Percentiles rank a stretch among this genome's conserved stretches.
Conservation (phyloP, 2,888 invertebrate species). For the Eristalinus aeneus region DNA sequence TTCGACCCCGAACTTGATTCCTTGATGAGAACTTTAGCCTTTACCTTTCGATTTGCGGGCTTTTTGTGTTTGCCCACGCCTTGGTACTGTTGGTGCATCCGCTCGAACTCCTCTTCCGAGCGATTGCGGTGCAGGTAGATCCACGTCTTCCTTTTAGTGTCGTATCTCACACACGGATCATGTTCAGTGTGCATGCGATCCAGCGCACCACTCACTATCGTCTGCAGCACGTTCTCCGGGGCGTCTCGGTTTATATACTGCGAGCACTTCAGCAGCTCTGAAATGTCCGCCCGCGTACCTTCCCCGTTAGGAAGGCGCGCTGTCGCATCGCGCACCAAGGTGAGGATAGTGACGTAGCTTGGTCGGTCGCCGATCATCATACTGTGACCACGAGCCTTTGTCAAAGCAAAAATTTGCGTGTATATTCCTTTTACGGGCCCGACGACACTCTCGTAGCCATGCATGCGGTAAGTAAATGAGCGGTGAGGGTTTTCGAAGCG, state of each 20-base stretch:
- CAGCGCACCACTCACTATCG: constrained; percentile 93
- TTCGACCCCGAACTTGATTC: constrained; percentile 15
- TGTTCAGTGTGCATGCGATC: constrained; percentile 93
- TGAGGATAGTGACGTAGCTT: constrained; percentile 93
- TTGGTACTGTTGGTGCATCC: constrained; percentile 86
- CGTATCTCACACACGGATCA: constrained; percentile 96
- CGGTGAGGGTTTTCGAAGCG: constrained; percentile 94
- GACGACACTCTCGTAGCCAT: constrained; percentile 92
- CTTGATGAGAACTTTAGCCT: constrained; percentile 70
- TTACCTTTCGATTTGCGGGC: constrained; percentile 75
- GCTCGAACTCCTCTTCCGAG: constrained; percentile 84
- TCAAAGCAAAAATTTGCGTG: constrained; percentile 83
- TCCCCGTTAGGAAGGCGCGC: constrained; percentile 97
- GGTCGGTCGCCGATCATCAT: constrained; percentile 91
- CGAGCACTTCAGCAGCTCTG: constrained; percentile 91
- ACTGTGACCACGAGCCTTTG: constrained; percentile 90
- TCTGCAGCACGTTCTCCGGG: constrained; percentile 82
- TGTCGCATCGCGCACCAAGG: constrained; percentile 95
- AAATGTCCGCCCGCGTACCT: constrained; percentile 93
- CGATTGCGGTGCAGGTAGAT: constrained; percentile 94
- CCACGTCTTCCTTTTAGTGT: constrained; percentile 95
- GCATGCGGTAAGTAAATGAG: constrained; percentile 94
- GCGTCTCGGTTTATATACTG: constrained; percentile 83
- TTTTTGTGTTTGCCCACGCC: constrained; percentile 83
- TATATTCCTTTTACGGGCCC: constrained; percentile 92